Conservation (phyloP, 1,140 invertebrate species). For the Philaenus spumarius region DNA sequence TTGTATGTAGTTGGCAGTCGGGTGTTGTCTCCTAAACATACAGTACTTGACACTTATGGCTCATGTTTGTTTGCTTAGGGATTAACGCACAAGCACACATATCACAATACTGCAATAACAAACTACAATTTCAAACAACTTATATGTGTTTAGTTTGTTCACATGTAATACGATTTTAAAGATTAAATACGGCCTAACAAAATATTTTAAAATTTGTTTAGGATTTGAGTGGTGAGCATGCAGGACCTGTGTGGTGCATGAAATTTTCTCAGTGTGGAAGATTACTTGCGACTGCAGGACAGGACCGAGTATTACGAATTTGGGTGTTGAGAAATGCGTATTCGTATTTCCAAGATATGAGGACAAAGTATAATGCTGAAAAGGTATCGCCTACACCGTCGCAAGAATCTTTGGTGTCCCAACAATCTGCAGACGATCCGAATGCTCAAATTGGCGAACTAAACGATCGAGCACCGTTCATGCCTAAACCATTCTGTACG, state of each 20-base stretch:
- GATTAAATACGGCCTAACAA: no score
- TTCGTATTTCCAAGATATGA: slow-evolving; percentile 88
- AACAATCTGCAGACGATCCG: slow-evolving; percentile 51
- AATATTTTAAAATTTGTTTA: no score
- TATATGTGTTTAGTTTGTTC: no score
- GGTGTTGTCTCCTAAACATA: no score
- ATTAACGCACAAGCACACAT: no score
- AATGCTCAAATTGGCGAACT: slow-evolving; percentile 26
- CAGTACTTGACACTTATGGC: no score
- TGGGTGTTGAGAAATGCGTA: slow-evolving; percentile 89
- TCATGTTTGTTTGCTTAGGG: no score
- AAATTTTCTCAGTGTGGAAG: slow-evolving; percentile 95
- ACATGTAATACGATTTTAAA: no score
- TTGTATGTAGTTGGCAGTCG: no score
- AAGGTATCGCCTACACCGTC: slow-evolving; percentile 83
- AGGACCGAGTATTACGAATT: slow-evolving; percentile 86
- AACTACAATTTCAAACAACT: no score
- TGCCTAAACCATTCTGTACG: slow-evolving; percentile 87
- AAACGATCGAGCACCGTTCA: slow-evolving; percentile 62
- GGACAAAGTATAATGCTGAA: slow-evolving; percentile 87
- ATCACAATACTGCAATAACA: no score
- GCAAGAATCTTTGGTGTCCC: slow-evolving; percentile 76
- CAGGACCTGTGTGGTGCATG: slow-evolving; percentile 96
- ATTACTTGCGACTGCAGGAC: slow-evolving; percentile 89
- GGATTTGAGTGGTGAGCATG: slow-evolving; percentile 77